Percentiles rank a stretch among this genome's conserved stretches.
Evolutionary conservation across 2,113 vertebrate genomes (phyloP).

Genomic region (Stictonetta naevosa): DNA sequence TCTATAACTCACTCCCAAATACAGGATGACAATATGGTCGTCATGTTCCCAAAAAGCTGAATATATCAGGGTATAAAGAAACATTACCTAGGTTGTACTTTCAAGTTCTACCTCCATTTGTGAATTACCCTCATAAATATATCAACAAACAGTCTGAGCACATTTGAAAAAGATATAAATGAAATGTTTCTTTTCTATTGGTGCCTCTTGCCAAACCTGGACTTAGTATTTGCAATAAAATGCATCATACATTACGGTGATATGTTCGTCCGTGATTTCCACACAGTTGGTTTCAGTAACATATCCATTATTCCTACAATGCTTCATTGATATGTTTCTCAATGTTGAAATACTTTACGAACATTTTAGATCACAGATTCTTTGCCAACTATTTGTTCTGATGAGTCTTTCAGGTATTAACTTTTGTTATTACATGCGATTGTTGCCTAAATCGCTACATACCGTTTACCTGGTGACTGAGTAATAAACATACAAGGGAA

Average conservation of each 20-base stretch:
- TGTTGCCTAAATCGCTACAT: background rate
- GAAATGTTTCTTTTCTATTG: background rate
- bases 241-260: background rate
- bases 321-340: background rate
- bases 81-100: background rate
- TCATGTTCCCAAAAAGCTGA: background rate
- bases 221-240: background rate
- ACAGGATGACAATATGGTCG: background rate
- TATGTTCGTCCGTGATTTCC: background rate
- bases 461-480: background rate
- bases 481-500: background rate
- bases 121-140: background rate
- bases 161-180: background rate
- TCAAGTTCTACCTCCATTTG: background rate
- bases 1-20: background rate
- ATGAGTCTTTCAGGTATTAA: background rate
- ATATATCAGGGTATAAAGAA: background rate
- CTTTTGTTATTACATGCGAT: accelerated
- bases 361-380: background rate
- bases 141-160: background rate
- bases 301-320: background rate
- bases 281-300: background rate
- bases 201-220: background rate
- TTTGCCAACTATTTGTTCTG: background rate
- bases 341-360: background rate